These are phyloP conservation scores for Poecile montanus DNA, from an alignment of 2,797 vertebrate genomes.

Conservation along the genomic window DNA sequence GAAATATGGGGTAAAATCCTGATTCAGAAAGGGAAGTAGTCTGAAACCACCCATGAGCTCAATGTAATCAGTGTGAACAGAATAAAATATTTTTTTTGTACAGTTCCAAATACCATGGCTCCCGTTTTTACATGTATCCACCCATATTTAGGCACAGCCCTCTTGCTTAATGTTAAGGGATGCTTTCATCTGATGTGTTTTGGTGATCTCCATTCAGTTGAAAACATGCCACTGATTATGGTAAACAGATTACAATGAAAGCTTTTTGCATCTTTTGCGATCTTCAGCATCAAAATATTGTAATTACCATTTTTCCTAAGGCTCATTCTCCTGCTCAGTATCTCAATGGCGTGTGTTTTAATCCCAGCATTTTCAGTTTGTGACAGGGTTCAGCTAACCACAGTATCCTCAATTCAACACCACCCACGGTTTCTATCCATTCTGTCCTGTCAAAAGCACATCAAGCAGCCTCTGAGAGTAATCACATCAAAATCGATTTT, in stretches of 20 bases:
- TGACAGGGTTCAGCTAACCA: slow-evolving; percentile 62
- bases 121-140: background rate
- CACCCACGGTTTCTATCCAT: slow-evolving; percentile 82
- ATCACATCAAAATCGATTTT: slow-evolving; percentile 99
- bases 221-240: background rate
- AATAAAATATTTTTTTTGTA: background rate
- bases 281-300: slow-evolving; percentile 26
- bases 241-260: slow-evolving; percentile 36
- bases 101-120: background rate
- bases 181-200: background rate
- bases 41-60: background rate
- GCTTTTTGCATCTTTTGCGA: background rate
- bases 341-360: slow-evolving; percentile 50
- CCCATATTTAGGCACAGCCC: background rate
- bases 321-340: slow-evolving; percentile 14
- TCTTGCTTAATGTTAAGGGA: background rate
- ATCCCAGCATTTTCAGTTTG: slow-evolving; percentile 59
- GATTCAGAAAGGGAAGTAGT: background rate
- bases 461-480: slow-evolving; percentile 88
- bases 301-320: background rate
- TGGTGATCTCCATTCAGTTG: background rate
- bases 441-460: slow-evolving; percentile 89
- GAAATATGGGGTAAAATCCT: background rate
- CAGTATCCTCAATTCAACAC: slow-evolving; percentile 59
- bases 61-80: background rate